These are phyloP conservation scores for Acinonyx jubatus DNA, from an alignment of 2,113 vertebrate genomes.

Conservation along the genomic window DNA sequence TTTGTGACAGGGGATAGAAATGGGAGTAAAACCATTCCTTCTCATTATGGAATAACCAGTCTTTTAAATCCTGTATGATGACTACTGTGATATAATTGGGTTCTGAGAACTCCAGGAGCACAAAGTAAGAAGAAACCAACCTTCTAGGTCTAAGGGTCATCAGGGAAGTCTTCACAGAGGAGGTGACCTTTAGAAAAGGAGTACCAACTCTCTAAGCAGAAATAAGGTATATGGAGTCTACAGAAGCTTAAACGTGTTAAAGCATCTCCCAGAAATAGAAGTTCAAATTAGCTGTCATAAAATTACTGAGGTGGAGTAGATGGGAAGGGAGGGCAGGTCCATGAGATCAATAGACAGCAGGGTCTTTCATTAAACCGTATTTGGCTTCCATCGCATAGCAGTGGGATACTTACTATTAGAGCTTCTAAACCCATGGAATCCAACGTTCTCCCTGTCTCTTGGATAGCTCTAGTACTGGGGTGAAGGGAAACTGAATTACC, in stretches of 20 bases:
- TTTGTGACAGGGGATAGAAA: background rate
- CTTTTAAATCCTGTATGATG: background rate
- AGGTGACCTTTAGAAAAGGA: background rate
- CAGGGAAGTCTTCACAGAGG: background rate
- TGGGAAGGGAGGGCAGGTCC: background rate
- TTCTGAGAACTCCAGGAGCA: background rate
- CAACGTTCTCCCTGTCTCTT: background rate
- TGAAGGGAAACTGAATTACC: background rate
- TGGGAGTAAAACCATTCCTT: background rate
- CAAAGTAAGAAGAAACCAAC: background rate
- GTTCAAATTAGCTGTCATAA: background rate
- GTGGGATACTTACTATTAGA: background rate
- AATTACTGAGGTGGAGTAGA: background rate
- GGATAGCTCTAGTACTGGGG: background rate
- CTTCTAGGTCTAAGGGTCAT: background rate
- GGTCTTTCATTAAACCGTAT: background rate
- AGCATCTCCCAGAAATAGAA: background rate
- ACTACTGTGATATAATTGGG: background rate
- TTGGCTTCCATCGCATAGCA: background rate
- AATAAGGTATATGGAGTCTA: background rate
- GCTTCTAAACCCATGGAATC: background rate
- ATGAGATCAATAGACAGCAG: background rate
- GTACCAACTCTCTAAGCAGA: background rate
- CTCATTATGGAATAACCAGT: background rate
- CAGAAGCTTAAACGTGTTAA: background rate